Evolutionary conservation across 2,113 vertebrate genomes (phyloP), one percentile per base, ranked within the genome.

Genomic region (Apteryx mantelli): DNA sequence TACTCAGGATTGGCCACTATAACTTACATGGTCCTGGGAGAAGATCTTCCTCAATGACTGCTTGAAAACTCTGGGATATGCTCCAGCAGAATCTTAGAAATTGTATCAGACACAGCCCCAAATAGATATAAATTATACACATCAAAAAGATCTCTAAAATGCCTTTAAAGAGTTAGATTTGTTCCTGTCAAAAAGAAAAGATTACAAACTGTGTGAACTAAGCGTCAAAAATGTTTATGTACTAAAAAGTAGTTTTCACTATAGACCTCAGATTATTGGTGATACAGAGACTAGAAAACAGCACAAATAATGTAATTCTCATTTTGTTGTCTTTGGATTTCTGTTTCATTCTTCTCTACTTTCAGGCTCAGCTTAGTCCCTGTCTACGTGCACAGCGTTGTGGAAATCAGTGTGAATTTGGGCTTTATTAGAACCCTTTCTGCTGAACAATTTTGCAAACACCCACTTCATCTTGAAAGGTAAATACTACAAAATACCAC

Each of bases 141-240:
- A 61, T 86, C 71, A 83, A n/a, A 82, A 17, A 74, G 22, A 55
- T 26, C 69, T 40, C 52, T 42, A 26, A 81, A 85, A 52, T 79
- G 21, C 24, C 52, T 82, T 73, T 61, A n/a, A 69, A 80, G 53
- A 53, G 7, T 30, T 73, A 28, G 32, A 52, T 48, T 91, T 48
- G 2, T 66, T 75, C 81, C 36, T 55, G 68, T 22, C 36, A 64
- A 89, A 85, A 61, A 7, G 8, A 87, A 48, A 34, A 48, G 38
- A 60, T 38, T 38, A 48, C n/a, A 61, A 60, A 82, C 26, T 55
- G 3, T 5, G 11, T 32, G 52, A 85, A 40, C n/a, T 52, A 86
- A 81, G 21, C 24, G 58, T 8, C 70, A 55, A 42, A 86, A 60
- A 2, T 0, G 0, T 68, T 56, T 30, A 18, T 3, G 13, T 19